Evolutionary conservation across 2,797 vertebrate genomes (phyloP).

Genomic region (Remorina albescens): DNA sequence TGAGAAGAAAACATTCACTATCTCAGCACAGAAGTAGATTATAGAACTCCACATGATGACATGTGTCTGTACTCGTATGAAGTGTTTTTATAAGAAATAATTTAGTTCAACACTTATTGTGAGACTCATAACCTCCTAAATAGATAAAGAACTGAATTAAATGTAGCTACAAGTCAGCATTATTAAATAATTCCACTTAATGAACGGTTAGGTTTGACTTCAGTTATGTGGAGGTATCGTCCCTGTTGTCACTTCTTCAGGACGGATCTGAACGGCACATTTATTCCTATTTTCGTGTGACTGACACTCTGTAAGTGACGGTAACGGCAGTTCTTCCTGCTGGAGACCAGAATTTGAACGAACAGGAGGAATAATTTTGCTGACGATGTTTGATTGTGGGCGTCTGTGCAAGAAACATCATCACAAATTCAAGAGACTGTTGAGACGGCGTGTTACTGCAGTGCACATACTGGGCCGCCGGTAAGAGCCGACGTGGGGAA

Average conservation of each 20-base stretch:
- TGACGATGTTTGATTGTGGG: constrained; percentile 22
- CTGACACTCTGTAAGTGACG: constrained; percentile 31
- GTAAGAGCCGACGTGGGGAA: constrained; percentile 10
- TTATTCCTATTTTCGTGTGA: constrained; percentile 20
- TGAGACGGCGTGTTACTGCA: constrained; percentile 26
- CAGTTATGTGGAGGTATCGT: constrained; percentile 27
- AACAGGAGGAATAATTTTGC: constrained; percentile 30
- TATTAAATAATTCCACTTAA: constrained; percentile 22
- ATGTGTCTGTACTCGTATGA: constrained; percentile 3
- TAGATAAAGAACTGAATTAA: neutral
- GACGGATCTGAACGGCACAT: neutral
- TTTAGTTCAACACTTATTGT: constrained; percentile 10
- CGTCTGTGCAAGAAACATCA: constrained; percentile 32
- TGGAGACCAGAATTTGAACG: constrained; percentile 3
- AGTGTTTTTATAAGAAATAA: constrained; percentile 15
- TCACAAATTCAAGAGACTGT: constrained; percentile 23
- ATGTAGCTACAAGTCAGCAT: constrained; percentile 14
- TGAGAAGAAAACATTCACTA: neutral
- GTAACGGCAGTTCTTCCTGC: constrained; percentile 17
- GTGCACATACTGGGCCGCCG: constrained; percentile 2
- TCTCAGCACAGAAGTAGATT: constrained; percentile 7
- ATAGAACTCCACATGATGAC: neutral
- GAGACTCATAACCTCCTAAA: constrained; percentile 13
- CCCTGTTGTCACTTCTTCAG: constrained; percentile 4
- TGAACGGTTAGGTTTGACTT: neutral